Conservation (phyloP, 1,140 invertebrate species). For the Antheraea mylitta region DNA sequence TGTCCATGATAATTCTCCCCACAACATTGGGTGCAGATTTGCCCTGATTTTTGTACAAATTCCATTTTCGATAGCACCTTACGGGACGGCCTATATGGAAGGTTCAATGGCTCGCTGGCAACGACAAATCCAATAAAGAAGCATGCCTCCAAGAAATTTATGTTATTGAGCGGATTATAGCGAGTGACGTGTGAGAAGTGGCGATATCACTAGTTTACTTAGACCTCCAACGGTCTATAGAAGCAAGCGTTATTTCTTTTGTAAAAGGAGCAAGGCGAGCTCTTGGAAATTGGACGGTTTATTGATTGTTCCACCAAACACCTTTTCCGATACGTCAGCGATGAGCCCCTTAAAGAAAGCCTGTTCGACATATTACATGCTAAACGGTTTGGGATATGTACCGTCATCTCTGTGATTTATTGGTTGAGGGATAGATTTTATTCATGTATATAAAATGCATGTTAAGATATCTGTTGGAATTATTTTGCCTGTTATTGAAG, state of each 20-base stretch:
- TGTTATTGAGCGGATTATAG: conserved; percentile 72
- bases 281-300: conserved; percentile 50
- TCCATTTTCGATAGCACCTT: conserved; percentile 48
- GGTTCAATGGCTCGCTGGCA: conserved; percentile 55
- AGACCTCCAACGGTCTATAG: conserved; percentile 35
- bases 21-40: conserved; percentile 25
- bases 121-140: conserved; percentile 71
- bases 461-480: background rate
- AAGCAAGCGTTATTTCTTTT: conserved; percentile 23
- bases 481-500: background rate
- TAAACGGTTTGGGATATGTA: conserved; percentile 53
- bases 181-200: conserved; percentile 58
- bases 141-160: conserved; percentile 65
- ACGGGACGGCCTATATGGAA: conserved; percentile 36
- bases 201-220: conserved; percentile 38
- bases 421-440: conserved; percentile 13
- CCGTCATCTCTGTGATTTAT: conserved; percentile 40
- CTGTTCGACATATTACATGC: conserved; percentile 58
- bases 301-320: conserved; percentile 69
- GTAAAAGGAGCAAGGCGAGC: conserved; percentile 33
- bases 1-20: conserved; percentile 5
- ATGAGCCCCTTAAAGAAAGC: conserved; percentile 41
- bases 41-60: conserved; percentile 30
- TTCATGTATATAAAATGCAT: background rate
- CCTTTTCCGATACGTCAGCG: conserved; percentile 64